phyloP scores from a whole-genome alignment of 2,888 invertebrate genomes.

The Malthinus flaveolus region DNA sequence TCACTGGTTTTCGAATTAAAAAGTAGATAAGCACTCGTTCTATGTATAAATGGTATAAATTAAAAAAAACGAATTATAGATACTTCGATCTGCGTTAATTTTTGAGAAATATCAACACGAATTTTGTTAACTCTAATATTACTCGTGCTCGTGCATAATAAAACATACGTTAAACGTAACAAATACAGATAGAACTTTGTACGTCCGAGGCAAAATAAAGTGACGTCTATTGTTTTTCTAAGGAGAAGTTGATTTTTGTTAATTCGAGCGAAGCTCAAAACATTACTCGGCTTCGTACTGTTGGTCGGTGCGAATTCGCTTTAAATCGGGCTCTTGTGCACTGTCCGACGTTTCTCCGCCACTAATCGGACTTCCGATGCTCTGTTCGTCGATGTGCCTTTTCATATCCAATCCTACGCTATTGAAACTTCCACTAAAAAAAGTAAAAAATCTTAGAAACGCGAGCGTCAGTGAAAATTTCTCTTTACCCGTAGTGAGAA shows the following conservation, averaged over 20 bases:
- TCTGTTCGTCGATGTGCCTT: constrained; percentile 50
- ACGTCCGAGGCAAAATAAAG: neutral
- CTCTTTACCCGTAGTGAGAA: constrained; percentile 42
- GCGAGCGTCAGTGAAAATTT: neutral
- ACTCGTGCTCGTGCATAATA: too few relatives aligned
- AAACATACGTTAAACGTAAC: too few relatives aligned
- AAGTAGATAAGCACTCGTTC: too few relatives aligned
- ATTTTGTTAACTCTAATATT: too few relatives aligned
- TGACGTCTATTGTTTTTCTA: neutral
- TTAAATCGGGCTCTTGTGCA: constrained; percentile 50
- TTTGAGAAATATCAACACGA: too few relatives aligned
- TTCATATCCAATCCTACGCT: constrained; percentile 50
- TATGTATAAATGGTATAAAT: too few relatives aligned
- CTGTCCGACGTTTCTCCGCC: constrained; percentile 45
- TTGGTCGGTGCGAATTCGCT: constrained; percentile 49
- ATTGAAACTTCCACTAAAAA: constrained; percentile 43
- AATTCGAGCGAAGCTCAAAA: neutral
- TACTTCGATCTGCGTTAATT: too few relatives aligned
- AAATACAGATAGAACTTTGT: neutral
- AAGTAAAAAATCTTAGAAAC: neutral
- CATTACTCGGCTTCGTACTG: constrained; percentile 50
- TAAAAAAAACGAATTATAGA: too few relatives aligned
- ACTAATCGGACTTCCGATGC: constrained; percentile 48
- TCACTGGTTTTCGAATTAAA: too few relatives aligned
- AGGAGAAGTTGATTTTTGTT: neutral